Percentiles rank a stretch among this genome's conserved stretches.
phyloP scores from a whole-genome alignment of 2,888 invertebrate genomes.

The Acanthosepion lycidas region DNA sequence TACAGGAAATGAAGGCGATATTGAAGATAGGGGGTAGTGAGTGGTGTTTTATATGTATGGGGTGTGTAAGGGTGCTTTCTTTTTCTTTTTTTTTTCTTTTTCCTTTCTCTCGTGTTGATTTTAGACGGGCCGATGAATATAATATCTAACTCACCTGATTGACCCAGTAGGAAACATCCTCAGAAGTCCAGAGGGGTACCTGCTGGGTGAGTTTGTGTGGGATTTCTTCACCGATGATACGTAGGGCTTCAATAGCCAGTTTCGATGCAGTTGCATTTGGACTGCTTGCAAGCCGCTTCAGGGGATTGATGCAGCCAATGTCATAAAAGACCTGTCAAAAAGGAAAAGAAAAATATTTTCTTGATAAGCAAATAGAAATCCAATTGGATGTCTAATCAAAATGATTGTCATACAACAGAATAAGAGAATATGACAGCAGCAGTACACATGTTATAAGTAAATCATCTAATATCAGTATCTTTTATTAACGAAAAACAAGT shows the following conservation, averaged over 20 bases:
- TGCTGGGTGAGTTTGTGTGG: conserved; percentile 98
- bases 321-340: conserved; percentile 84
- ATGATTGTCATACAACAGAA: too few species aligned
- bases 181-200: conserved; percentile 96
- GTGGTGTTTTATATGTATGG: background rate
- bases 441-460: too few species aligned
- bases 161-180: conserved; percentile 98
- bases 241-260: conserved; percentile 82
- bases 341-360: background rate
- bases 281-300: conserved; percentile 96
- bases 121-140: background rate
- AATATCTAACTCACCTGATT: conserved; percentile 81
- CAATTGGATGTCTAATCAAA: too few species aligned
- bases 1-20: conserved; percentile 12
- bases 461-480: too few species aligned
- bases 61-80: background rate
- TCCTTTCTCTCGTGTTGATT: background rate
- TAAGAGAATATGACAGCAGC: too few species aligned
- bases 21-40: background rate
- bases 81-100: background rate
- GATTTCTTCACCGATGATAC: conserved; percentile 93
- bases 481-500: too few species aligned
- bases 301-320: conserved; percentile 94
- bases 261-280: conserved; percentile 98
- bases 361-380: background rate